Evolutionary conservation across 2,113 vertebrate species (phyloP), one percentile per base, ranked within the genome.

Genomic region (Gymnocephalus cernua): DNA sequence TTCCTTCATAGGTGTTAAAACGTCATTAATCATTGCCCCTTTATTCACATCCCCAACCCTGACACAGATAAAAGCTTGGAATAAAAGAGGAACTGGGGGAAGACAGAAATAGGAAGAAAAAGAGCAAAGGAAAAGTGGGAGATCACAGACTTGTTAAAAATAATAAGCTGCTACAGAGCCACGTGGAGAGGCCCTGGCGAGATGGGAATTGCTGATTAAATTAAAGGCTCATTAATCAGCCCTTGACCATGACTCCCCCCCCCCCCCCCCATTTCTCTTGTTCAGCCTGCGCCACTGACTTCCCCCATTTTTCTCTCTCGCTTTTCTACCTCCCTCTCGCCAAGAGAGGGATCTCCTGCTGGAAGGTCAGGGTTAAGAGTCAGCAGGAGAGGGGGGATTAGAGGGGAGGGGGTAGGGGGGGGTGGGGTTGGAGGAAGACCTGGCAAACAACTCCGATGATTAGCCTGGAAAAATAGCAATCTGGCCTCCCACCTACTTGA

Each of bases 161-260:
- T 97, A 97, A 98, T 97, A 97, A 97, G 96, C 95, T 94, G 93
- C 95, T 96, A 94, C 95, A 87, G 77, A 86, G 94, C 95, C 95
- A 94, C 92, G 95, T 94, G 95, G 95, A 94, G 94, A 92, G 93
- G 88, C 81, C 92, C 59, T 81, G 83, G 86, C 74, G 83, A 93
- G 95, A 96, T 96, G 95, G 96, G 95, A 96, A 96, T 92, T 91
- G 95, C 95, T 96, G 97, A 97, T 97, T 96, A 96, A 97, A 97
- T 97, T 98, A 97, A 97, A 97, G 95, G 93, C 95, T 95, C 95
- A 96, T 98, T 97, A 97, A 97, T 97, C 96, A 96, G 95, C 91
- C 74, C 94, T 95, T 96, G 93, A 92, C 94, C 95, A 90, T 84
- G 87, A 89, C 86, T 83, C 79, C 93, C 64, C 38, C 44, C n/a